phyloP scores from a whole-genome alignment of 2,888 invertebrate species.

The Campaea margaritaria region DNA sequence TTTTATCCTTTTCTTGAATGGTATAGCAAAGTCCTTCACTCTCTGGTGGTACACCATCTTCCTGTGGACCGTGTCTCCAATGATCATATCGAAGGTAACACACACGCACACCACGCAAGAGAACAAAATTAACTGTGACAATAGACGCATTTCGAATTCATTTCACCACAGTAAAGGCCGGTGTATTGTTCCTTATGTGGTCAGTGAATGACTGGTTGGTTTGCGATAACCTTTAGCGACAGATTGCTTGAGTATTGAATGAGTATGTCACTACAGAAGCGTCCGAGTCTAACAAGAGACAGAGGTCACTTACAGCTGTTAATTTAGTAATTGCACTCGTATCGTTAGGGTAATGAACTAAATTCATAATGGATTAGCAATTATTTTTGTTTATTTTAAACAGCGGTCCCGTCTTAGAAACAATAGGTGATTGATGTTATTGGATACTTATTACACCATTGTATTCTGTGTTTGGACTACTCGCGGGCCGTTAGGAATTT shows the following conservation, averaged over 20 bases:
- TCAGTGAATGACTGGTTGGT: slow-evolving; percentile 38
- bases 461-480: slow-evolving; percentile 26
- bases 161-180: slow-evolving; percentile 49
- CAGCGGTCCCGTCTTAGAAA: slow-evolving; percentile 8
- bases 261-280: not conserved
- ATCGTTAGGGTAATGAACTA: not conserved
- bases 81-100: slow-evolving; percentile 72
- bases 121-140: slow-evolving; percentile 56
- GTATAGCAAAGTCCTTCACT: slow-evolving; percentile 78
- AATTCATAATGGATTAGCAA: slow-evolving; percentile 19
- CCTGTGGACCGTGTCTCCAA: slow-evolving; percentile 77
- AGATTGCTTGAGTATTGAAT: slow-evolving; percentile 38
- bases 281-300: not conserved
- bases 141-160: slow-evolving; percentile 69
- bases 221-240: slow-evolving; percentile 60
- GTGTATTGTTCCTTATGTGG: slow-evolving; percentile 44
- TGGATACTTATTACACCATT: slow-evolving; percentile 23
- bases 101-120: slow-evolving; percentile 59
- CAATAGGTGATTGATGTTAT: slow-evolving; percentile 30
- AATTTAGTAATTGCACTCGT: not conserved
- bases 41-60: slow-evolving; percentile 82
- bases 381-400: slow-evolving; percentile 14
- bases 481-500: slow-evolving; percentile 3
- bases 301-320: not conserved
- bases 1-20: slow-evolving; percentile 77